Base-by-base conservation (phyloP, 2,888 invertebrate species). In the Rhingia rostrata region DNA sequence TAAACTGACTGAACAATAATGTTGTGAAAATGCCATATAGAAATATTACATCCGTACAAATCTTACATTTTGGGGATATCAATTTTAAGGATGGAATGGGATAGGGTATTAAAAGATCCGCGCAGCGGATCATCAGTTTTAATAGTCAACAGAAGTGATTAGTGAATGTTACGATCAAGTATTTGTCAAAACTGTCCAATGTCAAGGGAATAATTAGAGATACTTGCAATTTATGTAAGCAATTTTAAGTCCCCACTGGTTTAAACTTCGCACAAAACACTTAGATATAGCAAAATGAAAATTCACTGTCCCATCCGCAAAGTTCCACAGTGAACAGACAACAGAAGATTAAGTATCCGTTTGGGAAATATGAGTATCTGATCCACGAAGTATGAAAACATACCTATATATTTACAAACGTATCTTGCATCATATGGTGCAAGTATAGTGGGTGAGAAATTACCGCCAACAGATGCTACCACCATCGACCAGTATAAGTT, bases 291-390 rank as follows among this genome's bases (percentile, higher is more conserved):
- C n/a, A 6, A 69, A 74, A 54, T 70, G 63, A 70, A 84, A 80
- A 70, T 45, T 66, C 53, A 35, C 49, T 39, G 37, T 54, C 39
- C 37, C 66, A 72, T 22, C 22, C 22, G 5, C 32, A 41, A 12
- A 43, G n/a, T 12, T 64, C 58, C 51, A 80, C 14, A 56, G 47
- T 67, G 80, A 80, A 74, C 75, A 80, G 80, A 75, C 74, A 80
- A 61, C 60, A 60, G 80, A 84, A 84, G 84, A 84, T 80, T 75
- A 84, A 84, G 80, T 84, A 80, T 84, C 80, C 80, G 61, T 70
- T 66, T 63, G 74, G 73, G 70, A 74, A 80, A 80, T 80, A 84
- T 84, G 80, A 80, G 74, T 74, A 80, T 80, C 74, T 80, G 74
- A 80, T 79, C 79, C 58, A 58, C 58, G 63, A 63, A 74, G 64